These are phyloP conservation scores for Sepioteuthis lessoniana DNA, from an alignment of 2,888 invertebrate species.

Conservation along the genomic window DNA sequence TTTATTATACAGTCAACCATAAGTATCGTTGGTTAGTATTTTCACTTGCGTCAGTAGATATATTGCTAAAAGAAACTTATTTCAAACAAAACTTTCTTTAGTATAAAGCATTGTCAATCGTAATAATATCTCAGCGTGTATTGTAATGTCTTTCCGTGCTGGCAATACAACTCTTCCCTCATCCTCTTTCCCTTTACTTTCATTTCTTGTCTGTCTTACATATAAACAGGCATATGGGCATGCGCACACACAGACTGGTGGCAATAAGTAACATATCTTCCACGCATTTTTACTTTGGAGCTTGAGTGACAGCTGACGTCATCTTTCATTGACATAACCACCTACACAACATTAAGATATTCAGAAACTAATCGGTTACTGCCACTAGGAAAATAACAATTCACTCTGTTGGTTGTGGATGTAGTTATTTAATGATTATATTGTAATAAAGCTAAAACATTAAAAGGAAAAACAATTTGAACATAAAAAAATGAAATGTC, in stretches of 20 bases:
- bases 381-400: background rate
- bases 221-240: background rate
- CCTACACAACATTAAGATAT: background rate
- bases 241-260: background rate
- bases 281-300: background rate
- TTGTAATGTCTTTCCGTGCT: background rate
- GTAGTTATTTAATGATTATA: background rate
- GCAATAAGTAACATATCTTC: background rate
- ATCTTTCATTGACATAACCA: conserved; percentile 15
- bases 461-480: too few relatives aligned
- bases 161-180: background rate
- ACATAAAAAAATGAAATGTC: too few relatives aligned
- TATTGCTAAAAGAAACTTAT: background rate
- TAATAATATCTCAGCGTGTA: background rate
- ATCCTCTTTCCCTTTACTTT: background rate
- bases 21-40: background rate
- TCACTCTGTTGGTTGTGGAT: background rate
- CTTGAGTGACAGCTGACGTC: conserved; percentile 33
- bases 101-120: background rate
- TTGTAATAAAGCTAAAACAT: too few relatives aligned
- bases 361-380: background rate
- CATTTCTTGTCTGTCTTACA: background rate
- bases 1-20: background rate
- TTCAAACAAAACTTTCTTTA: background rate
- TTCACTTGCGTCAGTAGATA: too few relatives aligned